Base-by-base conservation (phyloP, 2,888 invertebrate genomes). In the Polydrusus cervinus region DNA sequence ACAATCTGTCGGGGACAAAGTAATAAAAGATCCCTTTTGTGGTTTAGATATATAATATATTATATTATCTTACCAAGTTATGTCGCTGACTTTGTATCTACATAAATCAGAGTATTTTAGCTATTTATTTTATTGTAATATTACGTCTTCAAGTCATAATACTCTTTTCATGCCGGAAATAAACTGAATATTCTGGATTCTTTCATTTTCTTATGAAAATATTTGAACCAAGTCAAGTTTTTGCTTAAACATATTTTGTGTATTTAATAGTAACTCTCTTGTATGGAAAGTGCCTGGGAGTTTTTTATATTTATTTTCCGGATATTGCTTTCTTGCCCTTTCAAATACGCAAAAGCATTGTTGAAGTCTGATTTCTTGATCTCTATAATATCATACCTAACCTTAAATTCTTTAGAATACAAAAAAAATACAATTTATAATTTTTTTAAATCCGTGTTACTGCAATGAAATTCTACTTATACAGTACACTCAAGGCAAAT, bases 1-100 rank as follows among this genome's bases (percentile, higher is more conserved):
- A 64, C 64, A 45, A 47, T 64, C 64, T 47, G 20, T 34, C 25
- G 45, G 47, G 25, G 47, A 30, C 25, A 64, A 64, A 64, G 13
- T 64, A 47, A 64, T 64, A 49, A 64, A 47, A 64, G 16, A 11
- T 49, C 30, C 45, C 47, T 43, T 61, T 61, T 61, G 25, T 61
- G 47, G 11, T 60, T 38, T 10, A 38, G 3, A 60, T 60, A 11
- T 38, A 38, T 60, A 8, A 16, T 51, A 11, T 60, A 38, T 10
- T 51, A 14, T 13, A 6, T 49, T 49, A 47, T n/a, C 47, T 47
- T 47, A 5, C 53, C 13, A 30, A 53, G 57, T 60, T 60, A 14
- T 34, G 38, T 38, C 38, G 57, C n/a, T 11, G 16, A 38, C 9
- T 60, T 60, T 14, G 38, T 10, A 38, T 38, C 34, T 38, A 38